These are phyloP conservation scores for Hippocampus mohnikei DNA, from an alignment of 2,113 vertebrate species.

Conservation along the genomic window DNA sequence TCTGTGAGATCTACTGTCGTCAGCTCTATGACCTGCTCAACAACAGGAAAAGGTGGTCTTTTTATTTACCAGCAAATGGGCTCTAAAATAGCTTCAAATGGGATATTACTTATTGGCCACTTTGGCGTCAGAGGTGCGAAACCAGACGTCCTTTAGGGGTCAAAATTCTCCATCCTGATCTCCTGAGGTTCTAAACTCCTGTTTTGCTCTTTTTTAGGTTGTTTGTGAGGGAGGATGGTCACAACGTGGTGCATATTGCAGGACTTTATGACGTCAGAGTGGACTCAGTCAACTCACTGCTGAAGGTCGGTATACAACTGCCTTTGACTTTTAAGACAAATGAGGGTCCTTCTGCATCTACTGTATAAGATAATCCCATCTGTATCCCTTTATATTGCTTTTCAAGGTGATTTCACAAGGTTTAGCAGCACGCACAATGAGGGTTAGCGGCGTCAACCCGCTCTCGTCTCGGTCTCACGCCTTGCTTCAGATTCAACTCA, in stretches of 20 bases:
- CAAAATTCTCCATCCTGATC: neutral
- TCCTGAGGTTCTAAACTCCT: neutral
- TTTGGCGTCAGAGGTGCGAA: neutral
- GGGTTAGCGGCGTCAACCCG: constrained; percentile 83
- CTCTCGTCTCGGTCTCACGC: constrained; percentile 90
- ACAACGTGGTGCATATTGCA: constrained; percentile 83
- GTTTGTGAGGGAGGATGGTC: constrained; percentile 85
- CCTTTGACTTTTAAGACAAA: neutral
- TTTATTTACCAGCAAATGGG: neutral
- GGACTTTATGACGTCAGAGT: constrained; percentile 80
- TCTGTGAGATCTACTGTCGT: constrained; percentile 93
- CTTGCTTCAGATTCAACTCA: constrained; percentile 87
- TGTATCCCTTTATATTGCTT: neutral
- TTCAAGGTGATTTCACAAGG: constrained; percentile 83
- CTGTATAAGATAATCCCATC: neutral
- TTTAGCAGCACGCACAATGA: constrained; percentile 81
- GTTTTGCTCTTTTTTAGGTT: constrained; percentile 67
- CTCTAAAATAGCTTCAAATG: neutral
- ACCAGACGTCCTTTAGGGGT: neutral
- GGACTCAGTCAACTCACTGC: constrained; percentile 76
- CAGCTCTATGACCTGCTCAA: constrained; percentile 89
- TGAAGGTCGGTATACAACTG: constrained; percentile 74
- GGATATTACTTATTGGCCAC: neutral
- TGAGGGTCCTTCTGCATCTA: neutral
- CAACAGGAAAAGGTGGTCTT: constrained; percentile 79